Conservation (phyloP, 2,113 vertebrate species). For the Alligator sinensis region DNA sequence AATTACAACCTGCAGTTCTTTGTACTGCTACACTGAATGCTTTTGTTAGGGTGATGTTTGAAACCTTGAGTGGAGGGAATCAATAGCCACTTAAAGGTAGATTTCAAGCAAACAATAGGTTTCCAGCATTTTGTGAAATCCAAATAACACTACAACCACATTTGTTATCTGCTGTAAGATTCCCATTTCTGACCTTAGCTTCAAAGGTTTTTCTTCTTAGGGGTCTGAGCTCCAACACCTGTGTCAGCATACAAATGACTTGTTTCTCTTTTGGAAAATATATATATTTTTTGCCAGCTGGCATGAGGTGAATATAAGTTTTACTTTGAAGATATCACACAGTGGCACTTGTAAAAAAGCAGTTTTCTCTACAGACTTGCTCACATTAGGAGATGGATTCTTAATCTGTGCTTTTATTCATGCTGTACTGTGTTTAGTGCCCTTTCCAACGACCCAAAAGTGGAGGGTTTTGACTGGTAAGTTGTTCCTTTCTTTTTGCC, state of each 20-base stretch:
- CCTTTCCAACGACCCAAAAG: neutral
- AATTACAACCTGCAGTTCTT: slow-evolving; percentile 50
- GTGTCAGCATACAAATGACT: neutral
- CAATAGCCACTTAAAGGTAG: neutral
- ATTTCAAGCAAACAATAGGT: neutral
- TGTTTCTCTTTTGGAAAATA: fast-evolving
- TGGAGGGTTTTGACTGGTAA: neutral
- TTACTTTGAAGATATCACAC: neutral
- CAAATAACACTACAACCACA: neutral
- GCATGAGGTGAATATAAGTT: neutral
- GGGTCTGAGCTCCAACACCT: fast-evolving
- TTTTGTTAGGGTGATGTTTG: fast-evolving
- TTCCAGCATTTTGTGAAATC: neutral
- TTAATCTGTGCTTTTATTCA: neutral
- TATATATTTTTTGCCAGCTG: neutral
- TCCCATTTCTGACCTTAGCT: neutral
- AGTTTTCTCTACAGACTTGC: neutral
- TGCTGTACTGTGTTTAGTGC: neutral
- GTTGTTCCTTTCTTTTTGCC: too few species aligned
- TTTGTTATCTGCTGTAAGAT: too few species aligned
- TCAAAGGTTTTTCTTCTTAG: neutral
- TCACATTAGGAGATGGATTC: neutral
- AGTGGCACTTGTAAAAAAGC: neutral
- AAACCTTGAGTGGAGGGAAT: neutral
- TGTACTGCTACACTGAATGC: neutral